Evolutionary conservation across 2,888 invertebrate species (phyloP).

Genomic region (Amblyjoppa proteus): DNA sequence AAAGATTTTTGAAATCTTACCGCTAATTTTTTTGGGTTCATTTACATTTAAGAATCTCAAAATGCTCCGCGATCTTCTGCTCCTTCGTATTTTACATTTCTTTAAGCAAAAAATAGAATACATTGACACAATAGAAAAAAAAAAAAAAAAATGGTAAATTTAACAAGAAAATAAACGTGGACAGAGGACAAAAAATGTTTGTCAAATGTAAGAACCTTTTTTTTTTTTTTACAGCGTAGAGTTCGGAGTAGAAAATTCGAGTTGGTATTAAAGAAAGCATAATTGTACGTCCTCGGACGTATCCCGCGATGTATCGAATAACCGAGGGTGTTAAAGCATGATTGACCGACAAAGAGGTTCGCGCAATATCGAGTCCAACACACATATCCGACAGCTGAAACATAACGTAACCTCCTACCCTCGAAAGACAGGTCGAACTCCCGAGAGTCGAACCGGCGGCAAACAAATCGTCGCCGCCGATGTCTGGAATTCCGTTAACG

Average conservation of each 20-base stretch:
- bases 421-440: background rate
- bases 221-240: background rate
- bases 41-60: no score
- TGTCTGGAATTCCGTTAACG: constrained; percentile 65
- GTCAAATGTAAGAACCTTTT: background rate
- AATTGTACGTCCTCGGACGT: background rate
- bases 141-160: background rate
- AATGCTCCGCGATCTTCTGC: no score
- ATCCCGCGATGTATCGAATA: background rate
- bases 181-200: no score
- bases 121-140: no score
- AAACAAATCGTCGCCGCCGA: constrained; percentile 39
- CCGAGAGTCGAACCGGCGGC: background rate
- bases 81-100: no score
- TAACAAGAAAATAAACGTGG: no score
- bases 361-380: background rate
- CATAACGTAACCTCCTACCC: background rate
- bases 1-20: no score
- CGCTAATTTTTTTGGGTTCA: no score
- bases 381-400: background rate
- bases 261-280: background rate
- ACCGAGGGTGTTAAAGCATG: background rate
- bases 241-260: background rate
- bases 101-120: background rate
- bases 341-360: background rate